These are phyloP conservation scores for Entosphenus tridentatus DNA, from an alignment of 2,113 vertebrate species.

Conservation along the genomic window DNA sequence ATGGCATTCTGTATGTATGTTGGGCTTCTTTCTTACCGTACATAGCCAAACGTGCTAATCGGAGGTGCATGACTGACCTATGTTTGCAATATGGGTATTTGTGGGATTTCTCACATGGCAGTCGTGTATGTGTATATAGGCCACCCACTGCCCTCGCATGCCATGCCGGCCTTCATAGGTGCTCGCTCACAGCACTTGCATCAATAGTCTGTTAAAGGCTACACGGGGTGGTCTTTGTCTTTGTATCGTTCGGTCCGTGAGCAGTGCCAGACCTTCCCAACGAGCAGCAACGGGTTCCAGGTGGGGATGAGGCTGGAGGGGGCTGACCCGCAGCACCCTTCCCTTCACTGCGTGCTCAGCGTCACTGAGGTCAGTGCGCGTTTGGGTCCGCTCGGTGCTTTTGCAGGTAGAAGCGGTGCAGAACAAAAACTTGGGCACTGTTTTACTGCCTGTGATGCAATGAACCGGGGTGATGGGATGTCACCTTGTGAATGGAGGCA, in stretches of 20 bases:
- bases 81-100: not conserved
- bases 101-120: not conserved
- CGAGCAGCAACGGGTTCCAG: conserved; percentile 54
- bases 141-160: not conserved
- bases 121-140: not conserved
- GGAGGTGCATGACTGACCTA: no score
- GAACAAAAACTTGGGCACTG: not conserved
- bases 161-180: not conserved
- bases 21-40: no score
- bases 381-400: not conserved
- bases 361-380: conserved; percentile 54
- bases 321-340: conserved; percentile 79
- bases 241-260: conserved; percentile 11
- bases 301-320: conserved; percentile 96
- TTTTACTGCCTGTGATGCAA: not conserved
- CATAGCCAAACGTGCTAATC: no score
- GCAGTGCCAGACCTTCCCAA: conserved; percentile 38
- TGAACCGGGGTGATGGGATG: not conserved
- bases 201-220: not conserved
- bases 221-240: not conserved
- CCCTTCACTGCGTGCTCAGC: conserved; percentile 89
- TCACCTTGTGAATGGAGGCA: not conserved
- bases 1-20: no score
- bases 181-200: not conserved
- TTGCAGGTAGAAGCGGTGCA: not conserved